Evolutionary conservation across 2,113 vertebrate genomes (phyloP).

Genomic region (Mesoclemmys tuberculata): DNA sequence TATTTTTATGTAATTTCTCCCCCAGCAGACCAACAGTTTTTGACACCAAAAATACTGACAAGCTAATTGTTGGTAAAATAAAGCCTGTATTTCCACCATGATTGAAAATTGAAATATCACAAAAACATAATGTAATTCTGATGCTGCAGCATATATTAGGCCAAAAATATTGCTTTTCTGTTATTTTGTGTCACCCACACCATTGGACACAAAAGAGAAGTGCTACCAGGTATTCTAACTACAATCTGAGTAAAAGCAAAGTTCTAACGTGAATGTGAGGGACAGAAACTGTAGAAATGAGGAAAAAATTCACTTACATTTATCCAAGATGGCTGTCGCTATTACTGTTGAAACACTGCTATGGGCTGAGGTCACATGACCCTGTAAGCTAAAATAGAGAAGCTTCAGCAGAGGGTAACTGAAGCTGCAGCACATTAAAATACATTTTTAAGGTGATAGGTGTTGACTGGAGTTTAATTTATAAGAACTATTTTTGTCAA

Average conservation of each 20-base stretch:
- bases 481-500: conserved; percentile 43
- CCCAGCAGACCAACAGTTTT: conserved; percentile 10
- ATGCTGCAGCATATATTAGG: conserved; percentile 5
- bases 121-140: conserved; percentile 13
- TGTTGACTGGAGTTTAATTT: conserved; percentile 54
- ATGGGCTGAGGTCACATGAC: conserved; percentile 73
- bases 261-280: conserved; percentile 60
- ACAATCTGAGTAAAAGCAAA: conserved; percentile 37
- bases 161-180: conserved; percentile 27
- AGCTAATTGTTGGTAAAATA: conserved; percentile 22
- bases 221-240: conserved; percentile 34
- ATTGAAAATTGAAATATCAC: not conserved
- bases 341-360: conserved; percentile 72
- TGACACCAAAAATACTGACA: not conserved
- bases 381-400: conserved; percentile 73
- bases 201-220: not conserved
- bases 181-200: conserved; percentile 17
- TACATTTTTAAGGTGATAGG: conserved; percentile 62
- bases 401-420: conserved; percentile 71
- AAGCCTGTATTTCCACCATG: not conserved
- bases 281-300: conserved; percentile 72
- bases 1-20: not conserved
- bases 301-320: conserved; percentile 73
- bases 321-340: conserved; percentile 68
- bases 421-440: conserved; percentile 71